Evolutionary conservation across 2,797 vertebrate species (phyloP), one percentile per base, ranked within the genome.

Genomic region (Pseudomugil gertrudae): DNA sequence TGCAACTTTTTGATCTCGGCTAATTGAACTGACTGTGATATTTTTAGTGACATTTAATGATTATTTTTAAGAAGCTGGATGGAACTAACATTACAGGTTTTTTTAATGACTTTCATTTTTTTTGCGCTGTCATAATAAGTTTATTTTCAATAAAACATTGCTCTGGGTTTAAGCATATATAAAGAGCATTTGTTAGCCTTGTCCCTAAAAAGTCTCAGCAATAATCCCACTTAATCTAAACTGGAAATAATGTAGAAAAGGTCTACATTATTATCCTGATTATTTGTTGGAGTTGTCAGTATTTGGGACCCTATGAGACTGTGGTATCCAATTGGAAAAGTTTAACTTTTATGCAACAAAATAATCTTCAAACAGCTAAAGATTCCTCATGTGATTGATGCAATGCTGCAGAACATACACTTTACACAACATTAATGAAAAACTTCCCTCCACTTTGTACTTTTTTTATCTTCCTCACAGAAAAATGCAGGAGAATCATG

Each of bases 341-440:
- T 40, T 40, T 17, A 40, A 40, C 38, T 19, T 40, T 3, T 35
- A 35, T 40, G 15, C 38, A 40, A 19, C 38, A 40, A 5, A 40
- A 40, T 40, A 13, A 15, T 38, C 13, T 7, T 19, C 5, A 40
- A 40, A 17, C 38, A 63, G n/a, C 51, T n/a, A 7, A 60, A 5
- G 63, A 67, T 61, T 17, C 24, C 21, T 1, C 21, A 19, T 61
- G 40, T 43, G 43, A 23, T 53, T 67, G 59, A 62, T 48, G 9
- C 5, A 19, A 0, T 36, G n/a, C 55, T 54, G 36, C 54, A 5
- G 29, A 35, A 23, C 30, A 53, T n/a, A 32, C 23, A 32, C 21
- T 23, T 23, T 23, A 47, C 10, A 9, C 14, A 33, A 29, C 17
- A 59, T 35, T 58, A 51, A 27, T 24, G 19, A 10, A 53, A 23